These are phyloP conservation scores for Hydrotaea diabolus DNA, from an alignment of 2,888 invertebrate genomes.

Conservation along the genomic window DNA sequence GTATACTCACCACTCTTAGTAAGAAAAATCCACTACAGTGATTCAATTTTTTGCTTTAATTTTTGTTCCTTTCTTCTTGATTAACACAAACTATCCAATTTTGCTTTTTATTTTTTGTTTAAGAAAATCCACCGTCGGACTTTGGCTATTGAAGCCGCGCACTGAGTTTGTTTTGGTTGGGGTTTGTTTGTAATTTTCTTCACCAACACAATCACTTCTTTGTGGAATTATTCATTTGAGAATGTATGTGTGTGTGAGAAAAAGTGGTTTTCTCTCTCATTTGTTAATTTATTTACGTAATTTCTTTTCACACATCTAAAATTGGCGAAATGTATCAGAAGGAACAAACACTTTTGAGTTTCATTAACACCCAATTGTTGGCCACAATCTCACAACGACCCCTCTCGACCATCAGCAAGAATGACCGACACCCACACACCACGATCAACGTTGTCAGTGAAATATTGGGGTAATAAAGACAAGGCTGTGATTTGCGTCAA, in stretches of 20 bases:
- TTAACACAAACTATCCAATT: background rate
- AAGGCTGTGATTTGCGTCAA: slow-evolving; percentile 24
- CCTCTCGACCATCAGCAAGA: slow-evolving; percentile 25
- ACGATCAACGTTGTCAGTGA: slow-evolving; percentile 5
- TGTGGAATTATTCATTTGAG: background rate
- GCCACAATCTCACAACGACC: slow-evolving; percentile 18
- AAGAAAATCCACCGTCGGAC: slow-evolving; percentile 18
- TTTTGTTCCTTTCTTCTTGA: background rate
- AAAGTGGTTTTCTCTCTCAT: background rate
- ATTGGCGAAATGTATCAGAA: slow-evolving; percentile 1
- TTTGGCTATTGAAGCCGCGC: background rate
- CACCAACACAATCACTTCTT: background rate
- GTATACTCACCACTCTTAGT: background rate
- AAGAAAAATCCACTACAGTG: slow-evolving; percentile 1
- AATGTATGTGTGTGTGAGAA: background rate
- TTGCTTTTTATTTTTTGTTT: background rate
- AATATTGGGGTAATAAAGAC: slow-evolving; percentile 21
- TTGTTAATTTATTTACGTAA: slow-evolving; percentile 30
- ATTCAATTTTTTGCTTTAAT: background rate
- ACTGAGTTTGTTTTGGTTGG: background rate
- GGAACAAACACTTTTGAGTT: slow-evolving; percentile 28
- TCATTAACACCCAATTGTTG: slow-evolving; percentile 52
- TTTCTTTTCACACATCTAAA: slow-evolving; percentile 2
- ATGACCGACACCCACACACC: slow-evolving; percentile 3
- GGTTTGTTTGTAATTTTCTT: background rate